Percentiles rank a stretch among this genome's conserved stretches.
Conservation (phyloP, 2,888 invertebrate species). For the Hirtodrosophila duncani region DNA sequence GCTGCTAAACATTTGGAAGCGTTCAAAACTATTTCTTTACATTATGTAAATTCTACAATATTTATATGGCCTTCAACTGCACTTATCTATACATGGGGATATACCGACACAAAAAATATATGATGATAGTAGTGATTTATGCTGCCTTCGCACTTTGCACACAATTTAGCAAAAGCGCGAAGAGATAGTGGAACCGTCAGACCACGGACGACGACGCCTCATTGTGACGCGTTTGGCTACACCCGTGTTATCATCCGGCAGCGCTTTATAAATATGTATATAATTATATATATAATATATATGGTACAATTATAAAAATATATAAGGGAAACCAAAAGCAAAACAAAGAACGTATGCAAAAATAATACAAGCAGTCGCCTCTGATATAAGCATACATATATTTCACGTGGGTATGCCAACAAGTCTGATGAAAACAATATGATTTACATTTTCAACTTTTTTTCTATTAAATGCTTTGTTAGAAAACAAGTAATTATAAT, state of each 20-base stretch:
- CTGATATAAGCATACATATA: conserved; percentile 1
- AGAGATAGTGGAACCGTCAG: too few species aligned
- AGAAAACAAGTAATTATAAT: too few species aligned
- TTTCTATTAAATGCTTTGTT: too few species aligned
- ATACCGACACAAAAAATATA: conserved; percentile 9
- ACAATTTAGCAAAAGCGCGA: conserved; percentile 34
- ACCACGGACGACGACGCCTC: conserved; percentile 2
- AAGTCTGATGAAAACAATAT: too few species aligned
- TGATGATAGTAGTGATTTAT: conserved; percentile 43
- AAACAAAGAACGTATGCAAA: conserved; percentile 51
- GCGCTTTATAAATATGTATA: conserved; percentile 19
- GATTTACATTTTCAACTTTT: too few species aligned
- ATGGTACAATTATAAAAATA: conserved; percentile 26
- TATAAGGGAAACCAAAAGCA: conserved; percentile 34
- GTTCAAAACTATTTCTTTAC: conserved; percentile 6
- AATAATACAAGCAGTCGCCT: conserved; percentile 12
- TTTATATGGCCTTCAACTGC: conserved; percentile 20
- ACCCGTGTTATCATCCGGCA: conserved; percentile 31
- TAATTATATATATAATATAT: conserved; percentile 12
- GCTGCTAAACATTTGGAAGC: too few species aligned
- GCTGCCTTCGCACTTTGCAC: conserved; percentile 15
- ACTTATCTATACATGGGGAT: too few species aligned
- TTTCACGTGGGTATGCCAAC: neutral
- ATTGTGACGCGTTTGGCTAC: conserved; percentile 18
- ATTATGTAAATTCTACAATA: conserved; percentile 48